These are phyloP conservation scores for Muscicapa comitata DNA, from an alignment of 2,797 vertebrate species.

Conservation along the genomic window DNA sequence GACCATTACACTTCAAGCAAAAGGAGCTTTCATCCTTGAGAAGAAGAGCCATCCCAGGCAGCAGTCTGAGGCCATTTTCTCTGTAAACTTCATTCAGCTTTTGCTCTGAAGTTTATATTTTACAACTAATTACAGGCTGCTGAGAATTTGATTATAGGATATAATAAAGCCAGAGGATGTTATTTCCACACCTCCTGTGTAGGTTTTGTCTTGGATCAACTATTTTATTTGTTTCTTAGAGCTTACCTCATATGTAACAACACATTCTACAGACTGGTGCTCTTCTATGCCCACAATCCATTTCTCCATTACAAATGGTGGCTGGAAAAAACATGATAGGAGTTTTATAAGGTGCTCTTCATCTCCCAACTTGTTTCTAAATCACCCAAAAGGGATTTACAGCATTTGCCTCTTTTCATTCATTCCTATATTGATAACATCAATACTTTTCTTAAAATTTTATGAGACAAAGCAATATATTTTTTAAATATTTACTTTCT, in stretches of 20 bases:
- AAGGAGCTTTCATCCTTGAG: not conserved
- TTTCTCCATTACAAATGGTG: constrained; percentile 98
- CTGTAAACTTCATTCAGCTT: constrained; percentile 33
- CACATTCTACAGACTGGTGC: constrained; percentile 88
- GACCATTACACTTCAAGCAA: constrained; percentile 13
- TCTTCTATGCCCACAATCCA: constrained; percentile 89
- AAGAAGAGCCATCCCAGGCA: not conserved
- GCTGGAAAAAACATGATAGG: constrained; percentile 76
- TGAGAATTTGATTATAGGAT: constrained; percentile 3
- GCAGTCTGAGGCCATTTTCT: not conserved
- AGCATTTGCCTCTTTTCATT: not conserved
- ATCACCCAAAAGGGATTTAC: not conserved
- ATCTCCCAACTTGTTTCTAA: not conserved
- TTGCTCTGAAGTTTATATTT: constrained; percentile 39
- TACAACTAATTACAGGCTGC: constrained; percentile 46
- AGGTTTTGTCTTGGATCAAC: constrained; percentile 26
- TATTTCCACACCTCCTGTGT: not conserved
- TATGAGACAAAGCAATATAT: not conserved
- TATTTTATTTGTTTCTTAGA: not conserved
- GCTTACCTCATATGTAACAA: constrained; percentile 91
- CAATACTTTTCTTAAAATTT: not conserved
- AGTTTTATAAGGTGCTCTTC: not conserved
- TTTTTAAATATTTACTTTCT: not conserved
- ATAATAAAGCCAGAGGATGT: constrained; percentile 16
- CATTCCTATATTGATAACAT: not conserved